These are phyloP conservation scores for Arrhamphus sclerolepis DNA, from an alignment of 2,797 vertebrate species.

Conservation along the genomic window DNA sequence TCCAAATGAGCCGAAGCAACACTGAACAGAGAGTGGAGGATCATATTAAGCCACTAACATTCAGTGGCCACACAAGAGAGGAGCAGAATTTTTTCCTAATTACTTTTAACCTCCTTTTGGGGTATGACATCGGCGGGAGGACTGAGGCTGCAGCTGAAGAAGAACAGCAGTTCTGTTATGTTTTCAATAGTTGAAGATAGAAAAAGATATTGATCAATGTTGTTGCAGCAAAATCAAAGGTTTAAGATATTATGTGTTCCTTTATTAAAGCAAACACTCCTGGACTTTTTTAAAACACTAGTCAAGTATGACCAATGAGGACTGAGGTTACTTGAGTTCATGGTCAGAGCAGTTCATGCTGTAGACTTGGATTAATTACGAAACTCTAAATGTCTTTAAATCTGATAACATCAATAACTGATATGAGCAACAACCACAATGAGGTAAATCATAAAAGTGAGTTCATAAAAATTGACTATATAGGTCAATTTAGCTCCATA, in stretches of 20 bases:
- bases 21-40: slow-evolving; percentile 44
- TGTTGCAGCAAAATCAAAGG: slow-evolving; percentile 1
- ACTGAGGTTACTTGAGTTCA: slow-evolving; percentile 14
- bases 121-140: slow-evolving; percentile 36
- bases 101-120: slow-evolving; percentile 49
- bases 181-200: slow-evolving; percentile 22
- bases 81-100: slow-evolving; percentile 65
- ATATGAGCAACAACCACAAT: too few species aligned
- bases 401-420: too few species aligned
- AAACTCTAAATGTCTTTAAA: too few species aligned
- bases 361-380: too few species aligned
- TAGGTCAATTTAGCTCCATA: too few species aligned
- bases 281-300: slow-evolving; percentile 22
- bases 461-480: too few species aligned
- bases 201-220: slow-evolving; percentile 32
- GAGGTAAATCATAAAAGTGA: too few species aligned
- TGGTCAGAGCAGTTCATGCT: background rate
- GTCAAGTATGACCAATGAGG: background rate
- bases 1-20: slow-evolving; percentile 41
- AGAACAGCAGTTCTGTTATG: slow-evolving; percentile 16
- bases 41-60: slow-evolving; percentile 43
- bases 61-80: slow-evolving; percentile 26
- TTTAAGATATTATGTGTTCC: slow-evolving; percentile 11
- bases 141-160: slow-evolving; percentile 26
- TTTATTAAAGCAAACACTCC: slow-evolving; percentile 33